Evolutionary conservation across 2,888 invertebrate genomes (phyloP).

Genomic region (Hypsopygia costalis): DNA sequence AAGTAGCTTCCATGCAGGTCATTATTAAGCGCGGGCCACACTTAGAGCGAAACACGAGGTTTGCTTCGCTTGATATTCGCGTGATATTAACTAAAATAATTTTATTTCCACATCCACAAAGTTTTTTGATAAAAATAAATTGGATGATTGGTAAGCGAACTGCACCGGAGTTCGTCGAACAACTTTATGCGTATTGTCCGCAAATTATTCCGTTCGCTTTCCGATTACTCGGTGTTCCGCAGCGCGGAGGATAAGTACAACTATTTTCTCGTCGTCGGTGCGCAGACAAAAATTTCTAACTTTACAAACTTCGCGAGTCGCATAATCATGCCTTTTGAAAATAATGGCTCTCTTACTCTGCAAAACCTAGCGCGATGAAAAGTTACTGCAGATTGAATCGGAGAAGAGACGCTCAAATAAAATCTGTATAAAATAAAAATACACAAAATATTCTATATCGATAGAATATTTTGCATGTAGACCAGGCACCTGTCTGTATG

Average conservation of each 20-base stretch:
- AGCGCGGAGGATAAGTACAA: background rate
- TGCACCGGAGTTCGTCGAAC: background rate
- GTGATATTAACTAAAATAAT: too few relatives aligned
- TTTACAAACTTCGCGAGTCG: conserved; percentile 21
- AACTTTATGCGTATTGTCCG: background rate
- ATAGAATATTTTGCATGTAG: too few relatives aligned
- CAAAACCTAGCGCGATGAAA: conserved; percentile 41
- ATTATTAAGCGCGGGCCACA: too few relatives aligned
- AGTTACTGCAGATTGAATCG: conserved; percentile 59
- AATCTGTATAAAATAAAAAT: too few relatives aligned
- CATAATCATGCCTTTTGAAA: conserved; percentile 34
- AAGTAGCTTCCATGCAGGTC: too few relatives aligned
- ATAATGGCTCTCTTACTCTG: conserved; percentile 35
- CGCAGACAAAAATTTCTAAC: conserved; percentile 9
- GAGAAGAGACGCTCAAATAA: conserved; percentile 32
- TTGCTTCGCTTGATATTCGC: too few relatives aligned
- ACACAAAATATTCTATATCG: too few relatives aligned
- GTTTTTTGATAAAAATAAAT: background rate
- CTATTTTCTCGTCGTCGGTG: background rate
- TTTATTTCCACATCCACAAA: too few relatives aligned
- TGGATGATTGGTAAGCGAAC: background rate
- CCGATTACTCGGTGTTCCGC: background rate
- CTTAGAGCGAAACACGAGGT: too few relatives aligned
- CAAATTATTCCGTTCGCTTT: conserved; percentile 1
- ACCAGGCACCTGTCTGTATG: too few relatives aligned